Conservation (phyloP, 1,140 invertebrate genomes). For the Pseudoatta argentina region DNA sequence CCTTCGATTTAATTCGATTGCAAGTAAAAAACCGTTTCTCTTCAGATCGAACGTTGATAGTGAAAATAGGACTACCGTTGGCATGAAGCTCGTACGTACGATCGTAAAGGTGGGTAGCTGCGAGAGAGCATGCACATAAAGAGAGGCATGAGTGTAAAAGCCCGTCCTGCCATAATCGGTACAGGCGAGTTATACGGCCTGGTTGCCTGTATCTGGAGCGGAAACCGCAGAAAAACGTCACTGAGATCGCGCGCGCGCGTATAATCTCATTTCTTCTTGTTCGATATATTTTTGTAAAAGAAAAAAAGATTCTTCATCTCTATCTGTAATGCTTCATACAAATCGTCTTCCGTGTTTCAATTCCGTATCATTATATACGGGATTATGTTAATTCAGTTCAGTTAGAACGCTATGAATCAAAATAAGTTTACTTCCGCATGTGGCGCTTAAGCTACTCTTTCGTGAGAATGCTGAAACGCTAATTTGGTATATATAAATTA, state of each 20-base stretch:
- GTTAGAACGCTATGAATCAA: background rate
- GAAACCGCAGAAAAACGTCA: constrained; percentile 79
- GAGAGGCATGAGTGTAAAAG: constrained; percentile 66
- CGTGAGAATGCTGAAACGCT: background rate
- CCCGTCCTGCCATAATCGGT: constrained; percentile 78
- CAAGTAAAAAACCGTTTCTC: constrained; percentile 16
- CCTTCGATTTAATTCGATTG: background rate
- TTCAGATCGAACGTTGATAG: constrained; percentile 14
- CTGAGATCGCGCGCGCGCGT: constrained; percentile 55
- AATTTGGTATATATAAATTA: background rate
- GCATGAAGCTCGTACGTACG: constrained; percentile 14
- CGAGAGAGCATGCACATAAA: constrained; percentile 60
- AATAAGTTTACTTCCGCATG: constrained; percentile 9
- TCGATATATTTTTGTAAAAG: constrained; percentile 42
- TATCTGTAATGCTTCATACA: background rate
- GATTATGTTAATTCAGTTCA: constrained; percentile 2
- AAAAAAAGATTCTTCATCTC: background rate
- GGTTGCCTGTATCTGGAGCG: constrained; percentile 82
- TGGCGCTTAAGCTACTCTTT: background rate
- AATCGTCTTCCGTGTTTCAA: constrained; percentile 15
- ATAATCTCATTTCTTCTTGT: constrained; percentile 24
- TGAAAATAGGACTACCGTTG: constrained; percentile 66
- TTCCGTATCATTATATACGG: background rate
- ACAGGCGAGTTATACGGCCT: constrained; percentile 74
- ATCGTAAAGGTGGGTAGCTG: constrained; percentile 61